A percentile compares a stretch with the other conserved stretches of the same genome.
phyloP scores from a whole-genome alignment of 2,113 vertebrate genomes.

The Embiotoca jacksoni region DNA sequence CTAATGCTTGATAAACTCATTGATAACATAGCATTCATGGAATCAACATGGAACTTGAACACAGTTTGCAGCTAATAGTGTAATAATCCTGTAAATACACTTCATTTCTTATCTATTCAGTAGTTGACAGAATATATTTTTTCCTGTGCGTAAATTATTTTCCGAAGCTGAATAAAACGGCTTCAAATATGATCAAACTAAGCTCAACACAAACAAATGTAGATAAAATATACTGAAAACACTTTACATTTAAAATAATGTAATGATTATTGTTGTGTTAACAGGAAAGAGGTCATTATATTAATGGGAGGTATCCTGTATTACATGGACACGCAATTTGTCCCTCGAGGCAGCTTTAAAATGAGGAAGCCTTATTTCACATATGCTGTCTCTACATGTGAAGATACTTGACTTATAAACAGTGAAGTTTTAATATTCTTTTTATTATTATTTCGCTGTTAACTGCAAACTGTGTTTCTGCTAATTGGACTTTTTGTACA shows the following conservation, averaged over 20 bases:
- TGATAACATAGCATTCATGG: slow-evolving; percentile 36
- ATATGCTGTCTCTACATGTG: neutral
- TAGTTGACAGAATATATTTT: too few species aligned
- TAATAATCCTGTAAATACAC: slow-evolving; percentile 32
- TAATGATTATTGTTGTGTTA: slow-evolving; percentile 11
- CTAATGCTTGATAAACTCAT: slow-evolving; percentile 34
- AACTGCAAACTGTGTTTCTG: slow-evolving; percentile 41
- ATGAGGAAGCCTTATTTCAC: neutral
- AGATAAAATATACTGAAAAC: neutral
- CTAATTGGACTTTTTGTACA: slow-evolving; percentile 37
- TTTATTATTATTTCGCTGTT: slow-evolving; percentile 22
- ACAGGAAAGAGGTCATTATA: slow-evolving; percentile 46
- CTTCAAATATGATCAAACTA: too few species aligned
- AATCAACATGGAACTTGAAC: slow-evolving; percentile 17
- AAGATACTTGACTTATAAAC: slow-evolving; percentile 2
- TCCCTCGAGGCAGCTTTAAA: slow-evolving; percentile 13
- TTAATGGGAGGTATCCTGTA: slow-evolving; percentile 53
- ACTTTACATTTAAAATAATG: neutral
- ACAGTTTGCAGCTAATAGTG: slow-evolving; percentile 47
- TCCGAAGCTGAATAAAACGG: too few species aligned
- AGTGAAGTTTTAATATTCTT: too few species aligned
- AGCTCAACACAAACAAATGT: too few species aligned
- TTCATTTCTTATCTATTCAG: neutral
- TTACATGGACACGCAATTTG: slow-evolving; percentile 5
- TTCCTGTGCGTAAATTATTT: too few species aligned